Evolutionary conservation across 2,113 vertebrate genomes (phyloP), one percentile per base, ranked within the genome.

Genomic region (Ictidomys tridecemlineatus): DNA sequence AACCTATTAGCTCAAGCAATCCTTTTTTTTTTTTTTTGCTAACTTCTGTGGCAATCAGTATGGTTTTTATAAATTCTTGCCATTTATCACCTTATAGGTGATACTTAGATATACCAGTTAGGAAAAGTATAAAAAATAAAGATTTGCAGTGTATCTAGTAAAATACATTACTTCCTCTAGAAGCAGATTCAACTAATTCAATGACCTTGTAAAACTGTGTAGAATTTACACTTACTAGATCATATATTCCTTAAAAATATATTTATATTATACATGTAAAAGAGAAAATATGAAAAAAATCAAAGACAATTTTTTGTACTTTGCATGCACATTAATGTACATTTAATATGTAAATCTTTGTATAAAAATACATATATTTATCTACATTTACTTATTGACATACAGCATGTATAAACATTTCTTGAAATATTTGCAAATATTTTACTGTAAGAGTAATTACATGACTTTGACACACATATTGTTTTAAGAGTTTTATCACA

Each of bases 371-470:
- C 51, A 53, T 14, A 53, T 53, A 53, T 53, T 53, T 4, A 53
- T 53, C 12, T 53, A 53, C 4, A 37, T 26, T n/a, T 14, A 53
- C 16, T 39, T 86, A 97, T 95, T 58, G 56, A 58, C 18, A 93
- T 87, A 85, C 3, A 96, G 79, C 56, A 91, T 69, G 93, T 94
- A 45, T 90, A 97, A 98, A 96, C 65, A 94, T 58, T 97, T 82
- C 56, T 84, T 24, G 5, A 11, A 63, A 76, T 45, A 48, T 84
- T 65, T 88, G 86, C 80, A 94, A 45, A 53, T 45, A 91, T 98
- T 98, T 96, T 76, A 42, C 67, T 97, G 98, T 97, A 53, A 53
- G 86, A 97, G 45, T 69, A 96, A 93, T 97, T 97, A 98, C 92
- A 98, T 4, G 32, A 97, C 63, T 82, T 72, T 45, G 30, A 8